Conservation (phyloP, 2,797 vertebrate species). For the Gorsachius magnificus region DNA sequence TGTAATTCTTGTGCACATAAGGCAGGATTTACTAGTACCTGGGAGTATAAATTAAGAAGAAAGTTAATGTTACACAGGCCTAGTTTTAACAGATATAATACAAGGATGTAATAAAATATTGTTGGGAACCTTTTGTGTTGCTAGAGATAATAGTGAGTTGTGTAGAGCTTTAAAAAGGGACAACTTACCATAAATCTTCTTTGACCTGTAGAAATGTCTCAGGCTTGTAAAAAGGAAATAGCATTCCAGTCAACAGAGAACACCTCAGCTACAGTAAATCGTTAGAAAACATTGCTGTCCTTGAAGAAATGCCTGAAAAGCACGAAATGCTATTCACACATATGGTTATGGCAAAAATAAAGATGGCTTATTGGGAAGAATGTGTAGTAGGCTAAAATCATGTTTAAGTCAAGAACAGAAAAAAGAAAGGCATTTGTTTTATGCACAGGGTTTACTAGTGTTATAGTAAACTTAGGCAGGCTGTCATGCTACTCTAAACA, state of each 20-base stretch:
- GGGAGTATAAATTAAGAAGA: not conserved
- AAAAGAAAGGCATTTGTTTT: not conserved
- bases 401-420: not conserved
- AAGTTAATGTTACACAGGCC: not conserved
- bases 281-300: not conserved
- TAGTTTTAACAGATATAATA: not conserved
- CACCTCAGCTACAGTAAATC: not conserved
- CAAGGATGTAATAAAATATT: not conserved
- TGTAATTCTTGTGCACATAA: not conserved
- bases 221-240: not conserved
- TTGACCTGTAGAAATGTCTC: not conserved
- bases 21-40: not conserved
- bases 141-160: not conserved
- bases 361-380: not conserved
- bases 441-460: not conserved
- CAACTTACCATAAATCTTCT: not conserved
- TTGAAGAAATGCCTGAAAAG: not conserved
- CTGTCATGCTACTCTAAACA: accelerated
- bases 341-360: not conserved
- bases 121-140: not conserved
- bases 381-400: accelerated
- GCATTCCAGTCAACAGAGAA: accelerated
- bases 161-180: not conserved
- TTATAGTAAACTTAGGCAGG: not conserved
- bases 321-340: not conserved